Base-by-base conservation (phyloP, 2,888 invertebrate genomes). In the Cyclophora punctaria region DNA sequence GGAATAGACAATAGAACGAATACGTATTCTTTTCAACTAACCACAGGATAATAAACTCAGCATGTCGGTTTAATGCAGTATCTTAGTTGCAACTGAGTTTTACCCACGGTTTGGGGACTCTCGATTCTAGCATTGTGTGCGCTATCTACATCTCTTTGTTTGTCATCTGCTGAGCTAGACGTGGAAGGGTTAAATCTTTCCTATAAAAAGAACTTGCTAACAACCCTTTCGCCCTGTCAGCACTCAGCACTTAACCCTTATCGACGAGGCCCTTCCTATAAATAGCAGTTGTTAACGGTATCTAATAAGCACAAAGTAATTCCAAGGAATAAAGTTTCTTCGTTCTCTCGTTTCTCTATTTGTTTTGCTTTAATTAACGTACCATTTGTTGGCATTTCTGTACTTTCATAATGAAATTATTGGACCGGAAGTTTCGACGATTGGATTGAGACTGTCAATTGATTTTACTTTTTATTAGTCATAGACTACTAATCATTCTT, bases 41-140 rank as follows among this genome's bases (percentile, higher is more conserved):
- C 87, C 87, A 71, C 85, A 84, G 59, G 73, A 71, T 63, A 86
- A 75, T 71, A 83, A 83, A 66, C 83, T 83, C 64, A 86, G 73
- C 83, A 85, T 84, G 86, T 87, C 87, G 74, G 80, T 80, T 81
- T 84, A 85, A 79, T 83, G 80, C 83, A 86, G 78, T 78, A 83
- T 74, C 85, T 83, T 83, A 70, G 70, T 79, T 78, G 73, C 75
- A 75, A 87, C 87, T 87, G 84, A 82, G 66, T 58, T 56, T 64
- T 5, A 77, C 78, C 61, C 80, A 77, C 78, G 72, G 71, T 75
- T 80, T 69, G 56, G 69, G 67, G 59, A 66, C 66, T 68, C 58
- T 63, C 63, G 50, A 58, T 37, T 62, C 53, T 37, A 37, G 58
- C 67, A 76, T 79, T 79, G 77, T 80, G 66, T 72, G 71, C 64